A percentile compares a stretch with the other conserved stretches of the same genome.
Evolutionary conservation across 2,797 vertebrate genomes (phyloP).

Genomic region (Halcyon chelicuti): DNA sequence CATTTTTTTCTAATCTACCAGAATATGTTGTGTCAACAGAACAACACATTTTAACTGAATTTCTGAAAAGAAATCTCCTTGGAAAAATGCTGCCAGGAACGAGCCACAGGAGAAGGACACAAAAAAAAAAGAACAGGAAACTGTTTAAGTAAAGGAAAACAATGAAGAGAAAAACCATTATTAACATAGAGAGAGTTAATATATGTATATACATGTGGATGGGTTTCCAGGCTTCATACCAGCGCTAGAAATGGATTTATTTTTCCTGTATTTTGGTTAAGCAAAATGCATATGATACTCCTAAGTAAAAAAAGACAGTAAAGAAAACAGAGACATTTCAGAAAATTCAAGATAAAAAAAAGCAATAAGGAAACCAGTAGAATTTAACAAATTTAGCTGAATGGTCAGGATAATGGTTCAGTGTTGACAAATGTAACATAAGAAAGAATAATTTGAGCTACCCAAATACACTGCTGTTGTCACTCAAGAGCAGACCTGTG

Average conservation of each 20-base stretch:
- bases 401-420: background rate
- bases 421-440: conserved; percentile 4
- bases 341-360: background rate
- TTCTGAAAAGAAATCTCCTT: background rate
- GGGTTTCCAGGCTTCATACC: background rate
- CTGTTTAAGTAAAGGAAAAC: background rate
- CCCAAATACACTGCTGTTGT: background rate
- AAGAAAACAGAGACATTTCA: background rate
- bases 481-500: background rate
- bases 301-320: background rate
- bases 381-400: background rate
- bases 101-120: background rate
- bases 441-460: conserved; percentile 11
- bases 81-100: background rate
- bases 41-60: background rate
- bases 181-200: background rate
- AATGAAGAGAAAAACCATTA: background rate
- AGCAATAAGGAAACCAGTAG: background rate
- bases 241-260: background rate
- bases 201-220: background rate
- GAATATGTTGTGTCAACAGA: background rate
- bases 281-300: background rate
- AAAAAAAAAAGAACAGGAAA: background rate
- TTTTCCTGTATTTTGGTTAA: background rate
- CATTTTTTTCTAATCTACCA: background rate